Evolutionary conservation across 2,888 invertebrate species (phyloP), one percentile per base, ranked within the genome.

Genomic region (Caenorhabditis afra): DNA sequence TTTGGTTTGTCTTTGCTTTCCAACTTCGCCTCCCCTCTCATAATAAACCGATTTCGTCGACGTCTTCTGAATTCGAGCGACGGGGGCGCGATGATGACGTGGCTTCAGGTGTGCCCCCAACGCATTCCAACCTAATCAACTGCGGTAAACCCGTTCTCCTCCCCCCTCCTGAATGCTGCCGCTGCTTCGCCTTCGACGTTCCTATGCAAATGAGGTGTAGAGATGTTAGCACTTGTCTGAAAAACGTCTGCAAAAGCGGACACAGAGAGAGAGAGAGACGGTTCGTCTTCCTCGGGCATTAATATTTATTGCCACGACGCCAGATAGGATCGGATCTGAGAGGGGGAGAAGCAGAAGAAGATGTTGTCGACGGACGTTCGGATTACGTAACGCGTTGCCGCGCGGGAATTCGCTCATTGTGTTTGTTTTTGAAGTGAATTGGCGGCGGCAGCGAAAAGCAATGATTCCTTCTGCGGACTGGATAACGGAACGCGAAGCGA

Each of bases 121-220:
- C 52, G 41, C 62, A 71, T 57, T 62, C 73, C 61, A 73, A 62
- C 73, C 64, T 64, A 64, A 73, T 64, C 64, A 64, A 39, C 12
- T 61, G 53, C n/a, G 49, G 62, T 64, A 64, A 73, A 73, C 73
- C 73, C 73, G 73, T 73, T 71, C 68, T n/a, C n/a, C n/a, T n/a
- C n/a, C n/a, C 50, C 47, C 8, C 12, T 61, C 62, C n/a, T n/a
- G n/a, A n/a, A n/a, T n/a, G 29, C 29, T 29, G 3, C 29, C 29
- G 4, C 29, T 29, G n/a, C n/a, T 29, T 29, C 7, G 4, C 7
- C 29, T 7, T 29, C 29, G 29, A 29, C 29, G 29, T 29, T 29
- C 71, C 50, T 73, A 73, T 73, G 73, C 64, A 73, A 73, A 73
- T 73, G 73, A 73, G 73, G 73, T 73, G 73, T 71, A 57, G 70